Base-by-base conservation (phyloP, 2,797 vertebrate species). In the Dipus sagitta region DNA sequence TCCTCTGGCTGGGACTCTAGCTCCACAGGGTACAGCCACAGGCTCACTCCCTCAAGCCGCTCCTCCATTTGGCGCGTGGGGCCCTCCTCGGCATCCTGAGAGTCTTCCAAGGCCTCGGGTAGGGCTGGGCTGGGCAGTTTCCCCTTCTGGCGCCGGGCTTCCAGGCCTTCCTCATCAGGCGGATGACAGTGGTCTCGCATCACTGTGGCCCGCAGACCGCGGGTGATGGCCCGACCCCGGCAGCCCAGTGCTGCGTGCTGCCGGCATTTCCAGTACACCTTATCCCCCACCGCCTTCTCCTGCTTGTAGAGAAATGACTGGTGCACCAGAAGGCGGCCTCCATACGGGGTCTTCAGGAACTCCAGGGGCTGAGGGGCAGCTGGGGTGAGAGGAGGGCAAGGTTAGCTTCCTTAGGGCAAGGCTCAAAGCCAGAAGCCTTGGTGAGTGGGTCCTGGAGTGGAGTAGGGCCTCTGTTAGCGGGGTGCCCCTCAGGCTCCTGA, bases 281-380 rank as follows among this genome's bases (percentile, higher is more conserved):
- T 96, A 91, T 96, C 94, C 3, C 96, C 96, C 72, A 96, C 82
- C 0, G 91, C 94, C 86, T 96, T 96, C 94, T 97, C 96, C 74
- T 96, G 95, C 79, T 96, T 97, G 88, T 96, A 96, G 28, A 97
- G 47, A 76, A 96, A 97, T 2, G 87, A 95, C 34, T 96, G 82
- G 11, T 94, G 86, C 24, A 96, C 96, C 54, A 97, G 94, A 11
- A 97, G 95, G 86, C 92, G 95, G 76, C 95, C 95, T 60, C 95
- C 96, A 0, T 94, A 96, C 0, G 90, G 95, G 58, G 96, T 96
- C 85, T 47, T 95, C 89, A 96, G 94, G 91, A 97, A 96, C 91
- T 96, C 96, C 93, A 96, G 93, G 77, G 96, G 89, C 42, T 75
- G 38, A 0, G 92, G 87, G 64, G 68, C 67, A 72, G 86, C 64